phyloP scores from a whole-genome alignment of 2,113 vertebrate species.

The Leucosticte australis region DNA sequence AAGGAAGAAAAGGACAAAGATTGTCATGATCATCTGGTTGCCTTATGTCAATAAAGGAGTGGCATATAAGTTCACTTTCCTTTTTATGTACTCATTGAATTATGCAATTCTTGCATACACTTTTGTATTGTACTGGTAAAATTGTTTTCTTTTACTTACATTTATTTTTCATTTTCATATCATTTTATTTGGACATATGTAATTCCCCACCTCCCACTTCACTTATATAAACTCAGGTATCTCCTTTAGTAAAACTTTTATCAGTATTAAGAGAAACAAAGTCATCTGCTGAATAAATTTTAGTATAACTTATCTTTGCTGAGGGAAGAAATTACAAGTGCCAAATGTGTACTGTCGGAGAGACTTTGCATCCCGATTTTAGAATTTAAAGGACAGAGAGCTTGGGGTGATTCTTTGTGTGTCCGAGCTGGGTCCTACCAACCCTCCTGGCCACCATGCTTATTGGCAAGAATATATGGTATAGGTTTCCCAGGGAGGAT shows the following conservation, averaged over 20 bases:
- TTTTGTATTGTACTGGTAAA: not conserved
- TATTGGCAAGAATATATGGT: not conserved
- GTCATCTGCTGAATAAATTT: not conserved
- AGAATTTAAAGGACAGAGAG: not conserved
- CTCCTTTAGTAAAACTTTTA: not conserved
- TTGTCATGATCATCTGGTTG: not conserved
- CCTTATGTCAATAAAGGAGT: not conserved
- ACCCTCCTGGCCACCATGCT: not conserved
- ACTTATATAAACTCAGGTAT: not conserved
- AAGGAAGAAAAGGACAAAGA: not conserved
- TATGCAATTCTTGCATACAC: not conserved
- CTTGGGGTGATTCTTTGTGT: accelerated
- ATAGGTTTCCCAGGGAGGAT: not conserved
- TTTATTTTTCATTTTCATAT: not conserved
- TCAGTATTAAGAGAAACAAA: not conserved
- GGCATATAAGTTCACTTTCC: not conserved
- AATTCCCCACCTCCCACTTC: not conserved
- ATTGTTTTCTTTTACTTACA: not conserved
- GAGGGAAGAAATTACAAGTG: not conserved
- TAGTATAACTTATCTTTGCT: not conserved
- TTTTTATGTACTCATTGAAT: not conserved
- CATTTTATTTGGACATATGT: not conserved
- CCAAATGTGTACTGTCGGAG: not conserved
- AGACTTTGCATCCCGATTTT: not conserved
- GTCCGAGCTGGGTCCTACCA: not conserved